Base-by-base conservation (phyloP, 2,797 vertebrate genomes). In the Varecia variegata region DNA sequence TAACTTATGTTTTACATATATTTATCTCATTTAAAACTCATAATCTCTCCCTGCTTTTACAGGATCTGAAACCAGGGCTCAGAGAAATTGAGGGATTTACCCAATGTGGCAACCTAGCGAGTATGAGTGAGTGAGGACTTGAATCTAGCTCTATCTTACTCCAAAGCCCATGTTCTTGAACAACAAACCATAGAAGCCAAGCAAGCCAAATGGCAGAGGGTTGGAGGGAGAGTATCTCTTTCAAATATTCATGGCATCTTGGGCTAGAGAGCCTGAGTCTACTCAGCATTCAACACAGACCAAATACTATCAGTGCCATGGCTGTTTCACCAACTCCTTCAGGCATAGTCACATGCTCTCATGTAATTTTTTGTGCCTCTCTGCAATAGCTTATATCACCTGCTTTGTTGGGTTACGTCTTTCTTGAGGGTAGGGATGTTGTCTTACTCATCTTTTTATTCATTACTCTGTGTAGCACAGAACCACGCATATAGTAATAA, bases 211-310 rank as follows among this genome's bases (percentile, higher is more conserved):
- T 0, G 27, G 8, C n/a, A 80, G 56, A 96, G 67, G 1, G 7
- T 25, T 68, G 3, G 23, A 67, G 50, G 35, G 5, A 58, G 12
- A 35, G 8, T 47, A 47, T 77, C 30, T 45, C 40, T 60, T 94
- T 93, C 73, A 92, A 56, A 92, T 89, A 95, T 54, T 89, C 71
- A 85, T 13, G 76, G 58, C 21, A 50, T 68, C 67, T 88, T 95
- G 43, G 47, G 27, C 27, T 60, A 91, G 11, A 80, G 17, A 73
- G 27, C 30, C 40, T 35, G 11, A 10, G 10, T 88, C 56, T 62
- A 56, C 23, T 32, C 38, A 38, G 23, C 52, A 47, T 85, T 96
- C 32, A 82, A 67, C 35, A 71, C 27, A 84, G 14, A 88, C 54
- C 79, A 86, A 88, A 79, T 43, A 82, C 6, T 23, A 67, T 35